phyloP scores from a whole-genome alignment of 2,797 vertebrate genomes.

The Aldrovandia affinis region DNA sequence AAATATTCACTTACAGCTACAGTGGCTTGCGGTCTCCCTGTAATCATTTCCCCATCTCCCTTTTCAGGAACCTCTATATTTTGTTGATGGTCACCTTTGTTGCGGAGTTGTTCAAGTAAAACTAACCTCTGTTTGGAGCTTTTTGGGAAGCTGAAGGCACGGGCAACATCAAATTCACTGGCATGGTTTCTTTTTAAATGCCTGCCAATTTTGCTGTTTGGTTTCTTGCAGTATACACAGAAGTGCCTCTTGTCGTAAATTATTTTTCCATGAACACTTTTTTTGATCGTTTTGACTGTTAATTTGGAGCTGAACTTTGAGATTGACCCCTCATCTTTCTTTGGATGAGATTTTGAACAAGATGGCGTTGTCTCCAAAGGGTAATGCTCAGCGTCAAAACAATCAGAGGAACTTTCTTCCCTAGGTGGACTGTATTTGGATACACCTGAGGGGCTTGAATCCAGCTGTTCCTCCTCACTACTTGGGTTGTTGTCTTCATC shows the following conservation, averaged over 20 bases:
- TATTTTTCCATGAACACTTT: no score
- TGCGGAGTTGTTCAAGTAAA: conserved; percentile 66
- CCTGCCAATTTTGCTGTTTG: conserved; percentile 62
- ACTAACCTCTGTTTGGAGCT: conserved; percentile 66
- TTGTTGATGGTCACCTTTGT: conserved; percentile 67
- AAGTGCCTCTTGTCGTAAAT: conserved; percentile 61
- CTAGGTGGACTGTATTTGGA: no score
- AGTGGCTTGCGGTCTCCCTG: conserved; percentile 56
- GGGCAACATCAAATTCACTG: conserved; percentile 63
- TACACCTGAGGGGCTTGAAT: no score
- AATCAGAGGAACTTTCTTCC: no score
- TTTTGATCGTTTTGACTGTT: no score
- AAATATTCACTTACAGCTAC: conserved; percentile 65
- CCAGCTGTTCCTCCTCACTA: no score
- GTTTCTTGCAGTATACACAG: conserved; percentile 67
- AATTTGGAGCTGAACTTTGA: no score
- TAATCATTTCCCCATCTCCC: conserved; percentile 56
- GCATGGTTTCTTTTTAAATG: conserved; percentile 67
- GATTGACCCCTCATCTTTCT: no score
- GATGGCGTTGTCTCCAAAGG: no score
- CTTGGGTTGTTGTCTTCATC: no score
- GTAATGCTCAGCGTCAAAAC: no score
- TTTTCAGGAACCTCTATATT: conserved; percentile 61
- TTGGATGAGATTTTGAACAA: no score
- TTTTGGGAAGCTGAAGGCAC: conserved; percentile 66